A percentile compares a stretch with the other conserved stretches of the same genome.
Evolutionary conservation across 2,797 vertebrate species (phyloP).

Genomic region (Cirrhinus mrigala): DNA sequence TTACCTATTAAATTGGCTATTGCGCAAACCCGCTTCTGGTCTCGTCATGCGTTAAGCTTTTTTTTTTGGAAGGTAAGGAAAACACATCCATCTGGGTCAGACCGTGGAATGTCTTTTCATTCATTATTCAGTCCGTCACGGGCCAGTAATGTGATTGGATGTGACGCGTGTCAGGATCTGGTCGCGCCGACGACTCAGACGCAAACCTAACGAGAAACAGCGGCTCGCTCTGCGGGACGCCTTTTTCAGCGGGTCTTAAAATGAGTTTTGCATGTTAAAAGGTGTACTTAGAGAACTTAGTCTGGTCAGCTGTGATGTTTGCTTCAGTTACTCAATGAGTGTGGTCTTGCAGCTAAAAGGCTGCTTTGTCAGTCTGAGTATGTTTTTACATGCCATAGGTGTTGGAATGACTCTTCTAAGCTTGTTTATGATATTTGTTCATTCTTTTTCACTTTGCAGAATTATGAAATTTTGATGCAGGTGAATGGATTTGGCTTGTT

Average conservation of each 20-base stretch:
- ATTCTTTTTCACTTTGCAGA: neutral
- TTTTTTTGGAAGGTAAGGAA: constrained; percentile 16
- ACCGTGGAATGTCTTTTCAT: constrained; percentile 60
- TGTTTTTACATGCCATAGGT: neutral
- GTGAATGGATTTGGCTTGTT: neutral
- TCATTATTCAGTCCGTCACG: constrained; percentile 76
- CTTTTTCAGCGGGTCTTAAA: constrained; percentile 25
- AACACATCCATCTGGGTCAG: constrained; percentile 52
- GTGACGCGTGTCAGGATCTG: constrained; percentile 73
- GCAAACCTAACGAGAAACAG: constrained; percentile 66
- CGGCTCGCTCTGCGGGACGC: constrained; percentile 52
- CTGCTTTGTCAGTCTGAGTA: neutral
- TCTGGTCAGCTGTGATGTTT: constrained; percentile 38
- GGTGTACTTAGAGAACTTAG: constrained; percentile 24
- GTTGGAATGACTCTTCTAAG: neutral
- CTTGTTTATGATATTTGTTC: neutral
- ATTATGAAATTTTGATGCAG: neutral
- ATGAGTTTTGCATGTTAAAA: constrained; percentile 47
- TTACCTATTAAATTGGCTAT: constrained; percentile 13
- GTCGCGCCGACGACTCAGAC: constrained; percentile 68
- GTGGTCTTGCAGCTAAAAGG: neutral
- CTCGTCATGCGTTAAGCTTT: neutral
- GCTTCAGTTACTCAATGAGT: constrained; percentile 9
- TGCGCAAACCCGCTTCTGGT: constrained; percentile 1
- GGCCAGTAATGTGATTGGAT: constrained; percentile 73